Evolutionary conservation across 2,797 vertebrate species (phyloP).

Genomic region (Arnoldichthys spilopterus): DNA sequence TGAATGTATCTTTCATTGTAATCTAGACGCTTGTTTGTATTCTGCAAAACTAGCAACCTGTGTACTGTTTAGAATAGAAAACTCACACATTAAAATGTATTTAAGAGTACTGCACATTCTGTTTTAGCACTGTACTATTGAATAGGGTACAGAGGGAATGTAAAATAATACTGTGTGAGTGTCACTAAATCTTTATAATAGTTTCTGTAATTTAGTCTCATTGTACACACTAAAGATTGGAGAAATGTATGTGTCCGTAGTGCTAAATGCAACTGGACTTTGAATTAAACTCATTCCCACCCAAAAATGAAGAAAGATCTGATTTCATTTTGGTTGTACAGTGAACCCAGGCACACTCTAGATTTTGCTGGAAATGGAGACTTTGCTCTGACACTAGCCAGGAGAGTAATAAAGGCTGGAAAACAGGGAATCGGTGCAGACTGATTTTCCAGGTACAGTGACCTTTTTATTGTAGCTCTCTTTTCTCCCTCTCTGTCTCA

Average conservation of each 20-base stretch:
- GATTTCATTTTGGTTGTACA: not conserved
- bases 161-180: not conserved
- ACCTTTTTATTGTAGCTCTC: slow-evolving; percentile 13
- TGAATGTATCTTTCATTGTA: slow-evolving; percentile 31
- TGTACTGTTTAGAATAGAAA: slow-evolving; percentile 15
- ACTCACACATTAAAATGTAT: not conserved
- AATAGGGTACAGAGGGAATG: not conserved
- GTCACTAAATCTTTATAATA: not conserved
- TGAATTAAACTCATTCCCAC: not conserved
- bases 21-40: slow-evolving; percentile 9
- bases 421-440: not conserved
- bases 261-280: not conserved
- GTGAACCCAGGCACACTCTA: not conserved
- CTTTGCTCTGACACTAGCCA: not conserved
- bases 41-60: not conserved
- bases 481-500: slow-evolving; percentile 5
- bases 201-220: not conserved
- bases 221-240: not conserved
- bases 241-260: not conserved
- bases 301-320: not conserved
- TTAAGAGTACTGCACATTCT: not conserved
- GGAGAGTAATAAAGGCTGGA: not conserved
- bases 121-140: not conserved
- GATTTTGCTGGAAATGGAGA: not conserved
- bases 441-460: slow-evolving; percentile 1